A percentile compares a stretch with the other conserved stretches of the same genome.
These are phyloP conservation scores for Diplolepis rosae DNA, from an alignment of 2,888 invertebrate genomes.

Conservation along the genomic window DNA sequence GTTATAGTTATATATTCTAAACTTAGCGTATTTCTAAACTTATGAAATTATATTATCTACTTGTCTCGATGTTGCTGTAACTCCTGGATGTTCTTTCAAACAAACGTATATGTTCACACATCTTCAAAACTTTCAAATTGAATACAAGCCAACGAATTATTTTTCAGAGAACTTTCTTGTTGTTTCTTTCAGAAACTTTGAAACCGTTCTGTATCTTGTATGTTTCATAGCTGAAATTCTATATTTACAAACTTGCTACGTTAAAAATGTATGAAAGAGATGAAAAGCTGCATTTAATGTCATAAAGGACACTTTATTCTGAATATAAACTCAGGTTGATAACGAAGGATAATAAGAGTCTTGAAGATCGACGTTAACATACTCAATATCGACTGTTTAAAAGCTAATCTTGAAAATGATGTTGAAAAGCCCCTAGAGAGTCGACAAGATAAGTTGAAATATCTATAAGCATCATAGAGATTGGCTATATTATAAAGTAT, in stretches of 20 bases:
- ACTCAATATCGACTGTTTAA: slow-evolving; percentile 23
- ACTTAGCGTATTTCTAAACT: background rate
- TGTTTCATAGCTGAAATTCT: background rate
- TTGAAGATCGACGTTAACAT: slow-evolving; percentile 18
- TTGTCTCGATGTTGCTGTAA: background rate
- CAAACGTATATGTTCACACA: background rate
- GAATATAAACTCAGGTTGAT: slow-evolving; percentile 4
- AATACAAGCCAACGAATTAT: slow-evolving; percentile 20
- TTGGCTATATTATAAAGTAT: slow-evolving; percentile 16
- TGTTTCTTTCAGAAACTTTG: background rate
- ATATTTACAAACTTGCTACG: background rate
- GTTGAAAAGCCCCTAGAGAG: slow-evolving; percentile 25
- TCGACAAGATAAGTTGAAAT: slow-evolving; percentile 3
- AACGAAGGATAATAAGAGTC: slow-evolving; percentile 17
- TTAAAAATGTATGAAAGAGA: background rate
- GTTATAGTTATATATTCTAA: too few species aligned
- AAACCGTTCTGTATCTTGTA: background rate
- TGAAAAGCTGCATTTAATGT: slow-evolving; percentile 1
- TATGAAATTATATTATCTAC: background rate
- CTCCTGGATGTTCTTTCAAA: background rate
- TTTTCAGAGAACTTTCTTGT: background rate
- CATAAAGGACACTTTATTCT: background rate
- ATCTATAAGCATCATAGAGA: background rate
- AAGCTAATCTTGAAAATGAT: slow-evolving; percentile 28
- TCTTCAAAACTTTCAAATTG: background rate